These are phyloP conservation scores for Neuroscelio doddi DNA, from an alignment of 2,888 invertebrate genomes.

Conservation along the genomic window DNA sequence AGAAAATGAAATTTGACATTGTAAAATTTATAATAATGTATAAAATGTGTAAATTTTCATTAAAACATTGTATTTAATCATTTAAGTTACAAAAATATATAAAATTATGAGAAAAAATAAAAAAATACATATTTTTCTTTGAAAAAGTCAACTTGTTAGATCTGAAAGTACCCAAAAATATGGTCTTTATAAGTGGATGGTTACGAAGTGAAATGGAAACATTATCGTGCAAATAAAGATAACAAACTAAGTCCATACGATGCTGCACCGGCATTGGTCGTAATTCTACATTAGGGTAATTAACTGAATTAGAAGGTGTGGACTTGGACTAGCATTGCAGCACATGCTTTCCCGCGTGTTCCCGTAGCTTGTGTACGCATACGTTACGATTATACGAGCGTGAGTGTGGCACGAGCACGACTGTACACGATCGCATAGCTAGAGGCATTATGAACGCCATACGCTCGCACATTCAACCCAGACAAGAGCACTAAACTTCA, in stretches of 20 bases:
- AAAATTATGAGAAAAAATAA: no score
- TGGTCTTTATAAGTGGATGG: slow-evolving; percentile 11
- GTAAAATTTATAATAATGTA: no score
- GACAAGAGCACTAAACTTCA: slow-evolving; percentile 48
- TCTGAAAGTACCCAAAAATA: no score
- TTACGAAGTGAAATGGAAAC: slow-evolving; percentile 10
- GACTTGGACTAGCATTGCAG: slow-evolving; percentile 36
- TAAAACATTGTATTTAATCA: no score
- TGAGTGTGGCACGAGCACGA: slow-evolving; percentile 22
- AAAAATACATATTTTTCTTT: no score
- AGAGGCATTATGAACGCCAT: slow-evolving; percentile 7
- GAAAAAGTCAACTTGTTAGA: no score
- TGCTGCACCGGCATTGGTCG: slow-evolving; percentile 47
- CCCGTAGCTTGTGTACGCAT: slow-evolving; percentile 34
- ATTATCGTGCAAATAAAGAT: slow-evolving; percentile 52
- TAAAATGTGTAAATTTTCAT: no score
- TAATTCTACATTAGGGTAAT: slow-evolving; percentile 64
- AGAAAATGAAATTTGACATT: no score
- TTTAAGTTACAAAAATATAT: no score
- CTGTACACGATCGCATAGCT: slow-evolving; percentile 23
- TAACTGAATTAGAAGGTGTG: slow-evolving; percentile 60
- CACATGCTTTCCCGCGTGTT: slow-evolving; percentile 27
- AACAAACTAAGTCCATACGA: slow-evolving; percentile 43
- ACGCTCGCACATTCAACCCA: slow-evolving; percentile 6
- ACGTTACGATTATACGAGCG: slow-evolving; percentile 34